Conservation (phyloP, 2,797 vertebrate genomes). For the Syngnathus acus region DNA sequence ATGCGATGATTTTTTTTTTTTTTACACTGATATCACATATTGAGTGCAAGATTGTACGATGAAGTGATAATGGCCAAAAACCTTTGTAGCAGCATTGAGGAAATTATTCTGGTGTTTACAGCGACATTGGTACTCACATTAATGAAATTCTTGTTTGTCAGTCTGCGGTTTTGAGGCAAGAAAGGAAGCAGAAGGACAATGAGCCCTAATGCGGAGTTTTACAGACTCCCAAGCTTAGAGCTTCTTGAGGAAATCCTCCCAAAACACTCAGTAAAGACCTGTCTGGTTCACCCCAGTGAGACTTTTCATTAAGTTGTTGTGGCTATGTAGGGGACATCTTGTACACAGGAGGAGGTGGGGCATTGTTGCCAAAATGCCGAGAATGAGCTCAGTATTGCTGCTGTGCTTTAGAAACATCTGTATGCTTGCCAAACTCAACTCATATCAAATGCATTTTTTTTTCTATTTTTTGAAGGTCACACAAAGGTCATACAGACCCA, state of each 20-base stretch:
- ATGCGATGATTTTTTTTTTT: background rate
- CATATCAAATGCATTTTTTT: too few species aligned
- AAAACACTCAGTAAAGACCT: conserved; percentile 20
- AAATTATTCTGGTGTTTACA: conserved; percentile 17
- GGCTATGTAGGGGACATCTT: too few species aligned
- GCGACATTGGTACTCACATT: conserved; percentile 21
- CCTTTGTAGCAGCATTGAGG: conserved; percentile 9
- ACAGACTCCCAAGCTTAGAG: conserved; percentile 27
- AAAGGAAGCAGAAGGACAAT: conserved; percentile 24
- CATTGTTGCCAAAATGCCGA: too few species aligned
- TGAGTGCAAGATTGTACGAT: background rate
- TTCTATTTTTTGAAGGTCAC: too few species aligned
- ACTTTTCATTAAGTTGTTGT: conserved; percentile 13
- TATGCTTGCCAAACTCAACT: too few species aligned
- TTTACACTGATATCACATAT: conserved; percentile 5
- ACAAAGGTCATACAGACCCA: too few species aligned
- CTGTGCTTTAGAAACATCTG: too few species aligned
- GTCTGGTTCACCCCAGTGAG: conserved; percentile 16
- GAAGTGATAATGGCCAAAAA: background rate
- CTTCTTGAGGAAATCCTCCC: conserved; percentile 26
- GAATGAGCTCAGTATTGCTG: too few species aligned
- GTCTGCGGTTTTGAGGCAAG: conserved; percentile 30
- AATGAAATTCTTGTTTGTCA: conserved; percentile 37
- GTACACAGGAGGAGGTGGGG: too few species aligned
- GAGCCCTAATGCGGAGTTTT: conserved; percentile 39